A percentile compares a stretch with the other conserved stretches of the same genome.
These are phyloP conservation scores for Catagonus wagneri DNA, from an alignment of 2,113 vertebrate species.

Conservation along the genomic window DNA sequence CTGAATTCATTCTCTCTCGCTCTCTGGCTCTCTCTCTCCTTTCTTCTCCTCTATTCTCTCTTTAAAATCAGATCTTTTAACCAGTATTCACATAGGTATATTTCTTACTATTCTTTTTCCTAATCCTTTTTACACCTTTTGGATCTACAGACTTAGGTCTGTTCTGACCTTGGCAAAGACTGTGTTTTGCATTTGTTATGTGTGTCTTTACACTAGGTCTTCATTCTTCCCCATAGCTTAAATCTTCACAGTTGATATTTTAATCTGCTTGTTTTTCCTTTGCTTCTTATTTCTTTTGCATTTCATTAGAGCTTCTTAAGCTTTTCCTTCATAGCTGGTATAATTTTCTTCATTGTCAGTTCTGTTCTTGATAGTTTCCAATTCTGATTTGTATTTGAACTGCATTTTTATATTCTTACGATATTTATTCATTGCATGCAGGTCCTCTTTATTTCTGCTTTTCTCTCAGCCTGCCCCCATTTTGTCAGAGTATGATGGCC, in stretches of 20 bases:
- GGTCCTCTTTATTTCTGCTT: not conserved
- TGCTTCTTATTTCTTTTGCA: constrained; percentile 3
- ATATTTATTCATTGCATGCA: not conserved
- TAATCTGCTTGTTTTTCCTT: not conserved
- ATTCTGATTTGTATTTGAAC: not conserved
- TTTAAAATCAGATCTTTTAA: constrained; percentile 23
- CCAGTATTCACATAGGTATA: not conserved
- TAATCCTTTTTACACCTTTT: not conserved
- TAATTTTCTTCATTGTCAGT: constrained; percentile 6
- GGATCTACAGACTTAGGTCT: not conserved
- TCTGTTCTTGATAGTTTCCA: not conserved
- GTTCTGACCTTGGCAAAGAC: not conserved
- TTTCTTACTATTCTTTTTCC: not conserved
- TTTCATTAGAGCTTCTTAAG: constrained; percentile 9
- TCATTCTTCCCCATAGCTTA: not conserved
- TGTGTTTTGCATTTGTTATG: not conserved
- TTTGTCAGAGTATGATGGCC: not conserved
- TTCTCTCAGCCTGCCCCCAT: not conserved
- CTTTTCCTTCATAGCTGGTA: not conserved
- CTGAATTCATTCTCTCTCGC: not conserved
- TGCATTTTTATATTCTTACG: not conserved
- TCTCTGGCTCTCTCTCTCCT: not conserved
- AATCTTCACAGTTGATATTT: not conserved
- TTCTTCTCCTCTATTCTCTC: not conserved
- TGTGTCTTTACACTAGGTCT: not conserved